A percentile compares a stretch with the other conserved stretches of the same genome.
phyloP scores from a whole-genome alignment of 2,113 vertebrate species.

The Lagenorhynchus albirostris region DNA sequence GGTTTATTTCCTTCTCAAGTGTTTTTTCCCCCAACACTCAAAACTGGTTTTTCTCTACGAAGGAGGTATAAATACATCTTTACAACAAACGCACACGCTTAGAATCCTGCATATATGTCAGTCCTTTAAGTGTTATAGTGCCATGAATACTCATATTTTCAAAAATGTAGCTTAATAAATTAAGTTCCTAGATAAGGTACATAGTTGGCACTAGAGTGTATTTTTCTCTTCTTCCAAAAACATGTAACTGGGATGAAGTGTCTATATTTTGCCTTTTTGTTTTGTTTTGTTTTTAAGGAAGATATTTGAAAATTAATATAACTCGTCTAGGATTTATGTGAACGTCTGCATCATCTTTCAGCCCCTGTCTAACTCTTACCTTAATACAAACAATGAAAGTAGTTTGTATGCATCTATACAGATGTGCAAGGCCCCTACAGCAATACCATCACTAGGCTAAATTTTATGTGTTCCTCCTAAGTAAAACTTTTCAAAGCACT shows the following conservation, averaged over 20 bases:
- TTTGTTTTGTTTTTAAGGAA: not conserved
- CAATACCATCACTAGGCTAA: not conserved
- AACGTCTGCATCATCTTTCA: not conserved
- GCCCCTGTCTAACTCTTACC: not conserved
- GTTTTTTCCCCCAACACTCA: not conserved
- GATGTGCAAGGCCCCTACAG: not conserved
- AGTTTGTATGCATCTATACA: not conserved
- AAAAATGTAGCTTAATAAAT: not conserved
- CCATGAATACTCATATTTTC: not conserved
- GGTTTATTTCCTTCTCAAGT: not conserved
- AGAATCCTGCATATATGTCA: not conserved
- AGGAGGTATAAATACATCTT: not conserved
- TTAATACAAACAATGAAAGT: not conserved
- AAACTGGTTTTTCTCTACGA: not conserved
- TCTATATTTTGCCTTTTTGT: not conserved
- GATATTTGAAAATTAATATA: not conserved
- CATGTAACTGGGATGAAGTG: not conserved
- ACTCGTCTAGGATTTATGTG: not conserved
- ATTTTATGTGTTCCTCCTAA: not conserved
- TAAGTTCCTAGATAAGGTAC: not conserved
- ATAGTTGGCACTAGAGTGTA: not conserved
- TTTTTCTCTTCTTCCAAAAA: constrained; percentile 5
- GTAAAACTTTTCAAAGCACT: not conserved
- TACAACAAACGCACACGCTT: not conserved
- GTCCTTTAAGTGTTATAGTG: not conserved